Evolutionary conservation across 2,888 invertebrate species (phyloP), one percentile per base, ranked within the genome.

Genomic region (Cheilosia vernalis): DNA sequence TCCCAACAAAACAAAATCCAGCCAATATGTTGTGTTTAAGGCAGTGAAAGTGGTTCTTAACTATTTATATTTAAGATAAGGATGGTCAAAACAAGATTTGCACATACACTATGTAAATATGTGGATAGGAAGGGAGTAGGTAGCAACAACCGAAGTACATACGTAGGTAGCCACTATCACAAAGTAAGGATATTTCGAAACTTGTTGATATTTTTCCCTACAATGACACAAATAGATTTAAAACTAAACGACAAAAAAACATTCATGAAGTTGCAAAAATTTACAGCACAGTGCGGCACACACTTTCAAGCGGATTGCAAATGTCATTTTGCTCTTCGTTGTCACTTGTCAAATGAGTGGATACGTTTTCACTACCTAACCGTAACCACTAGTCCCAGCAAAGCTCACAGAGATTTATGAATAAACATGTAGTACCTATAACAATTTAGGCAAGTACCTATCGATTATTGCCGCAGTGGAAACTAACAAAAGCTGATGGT

Each of bases 401-500:
- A 30, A 61, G 6, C 27, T 27, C 1, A 27, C 27, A 27, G 27
- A 27, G 27, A 27, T 7, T 44, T 4, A 51, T 47, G 44, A 49
- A 55, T 3, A 61, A 47, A 69, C 56, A 24, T 53, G 13, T n/a
- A 53, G 19, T 47, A n/a, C n/a, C n/a, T n/a, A n/a, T n/a, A 47
- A 19, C 7, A 67, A 17, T 27, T 27, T 56, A 40, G 30, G 19
- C 56, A 78, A 60, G 58, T 58, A n/a, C n/a, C n/a, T n/a, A 76
- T 53, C 58, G 58, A 60, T 72, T 67, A 55, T 40, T 58, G 37
- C 40, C 21, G 49, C 49, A 49, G 17, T 17, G 51, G 9, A 61
- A 33, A 30, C 30, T 13, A 78, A 56, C 56, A 30, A 51, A 51
- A 56, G 7, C 27, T 27, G 27, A 40, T 63, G 33, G 19, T 55